Evolutionary conservation across 1,140 invertebrate genomes (phyloP).

Genomic region (Arion vulgaris): DNA sequence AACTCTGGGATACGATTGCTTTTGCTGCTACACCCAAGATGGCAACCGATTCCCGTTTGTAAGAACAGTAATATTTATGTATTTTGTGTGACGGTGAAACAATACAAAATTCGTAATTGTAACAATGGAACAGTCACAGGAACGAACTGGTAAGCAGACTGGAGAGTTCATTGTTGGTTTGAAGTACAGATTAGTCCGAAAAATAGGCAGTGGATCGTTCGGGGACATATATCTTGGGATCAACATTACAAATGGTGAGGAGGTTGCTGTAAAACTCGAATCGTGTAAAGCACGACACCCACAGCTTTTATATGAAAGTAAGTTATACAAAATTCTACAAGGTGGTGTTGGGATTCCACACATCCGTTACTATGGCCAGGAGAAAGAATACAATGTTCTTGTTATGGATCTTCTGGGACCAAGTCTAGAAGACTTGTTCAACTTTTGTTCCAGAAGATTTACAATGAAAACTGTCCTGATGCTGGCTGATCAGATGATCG

Average conservation of each 20-base stretch:
- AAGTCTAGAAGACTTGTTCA: conserved; percentile 73
- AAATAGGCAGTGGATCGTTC: conserved; percentile 74
- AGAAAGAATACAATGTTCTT: conserved; percentile 76
- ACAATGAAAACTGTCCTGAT: conserved; percentile 73
- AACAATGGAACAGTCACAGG: conserved; percentile 34
- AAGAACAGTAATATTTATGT: neutral
- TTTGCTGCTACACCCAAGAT: conserved; percentile 68
- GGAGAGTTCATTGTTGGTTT: conserved; percentile 68
- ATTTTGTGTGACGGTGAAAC: conserved; percentile 14
- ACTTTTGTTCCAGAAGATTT: conserved; percentile 72
- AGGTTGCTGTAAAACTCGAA: conserved; percentile 98
- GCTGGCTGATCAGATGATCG: conserved; percentile 75
- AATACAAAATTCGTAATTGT: neutral
- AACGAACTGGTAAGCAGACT: conserved; percentile 40
- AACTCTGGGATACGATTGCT: conserved; percentile 59
- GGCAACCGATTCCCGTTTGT: conserved; percentile 56
- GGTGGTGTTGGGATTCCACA: conserved; percentile 92
- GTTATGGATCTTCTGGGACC: conserved; percentile 73
- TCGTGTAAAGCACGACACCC: conserved; percentile 93
- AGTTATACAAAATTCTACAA: conserved; percentile 88
- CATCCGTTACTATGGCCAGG: conserved; percentile 98
- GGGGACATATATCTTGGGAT: conserved; percentile 73
- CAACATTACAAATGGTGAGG: conserved; percentile 80
- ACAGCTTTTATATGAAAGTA: conserved; percentile 95
- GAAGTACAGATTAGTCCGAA: conserved; percentile 71